phyloP scores from a whole-genome alignment of 2,888 invertebrate genomes.

The Ischnus inquisitorius region DNA sequence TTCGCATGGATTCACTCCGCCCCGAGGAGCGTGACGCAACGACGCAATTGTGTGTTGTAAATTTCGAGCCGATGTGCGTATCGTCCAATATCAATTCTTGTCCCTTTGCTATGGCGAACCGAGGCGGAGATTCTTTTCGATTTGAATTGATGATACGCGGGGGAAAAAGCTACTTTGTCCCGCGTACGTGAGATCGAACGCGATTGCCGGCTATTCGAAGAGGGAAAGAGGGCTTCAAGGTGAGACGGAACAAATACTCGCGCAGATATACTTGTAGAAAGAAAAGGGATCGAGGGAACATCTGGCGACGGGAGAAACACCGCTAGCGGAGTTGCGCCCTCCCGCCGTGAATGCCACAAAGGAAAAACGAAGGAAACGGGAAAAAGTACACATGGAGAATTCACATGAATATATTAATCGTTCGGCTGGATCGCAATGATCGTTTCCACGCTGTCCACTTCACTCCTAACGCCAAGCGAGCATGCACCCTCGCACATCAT shows the following conservation, averaged over 20 bases:
- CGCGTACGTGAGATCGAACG: slow-evolving; percentile 28
- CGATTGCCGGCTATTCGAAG: slow-evolving; percentile 31
- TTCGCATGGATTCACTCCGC: background rate
- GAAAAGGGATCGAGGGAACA: background rate
- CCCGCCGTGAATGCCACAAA: background rate
- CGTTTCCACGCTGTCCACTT: background rate
- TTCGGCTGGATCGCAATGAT: background rate
- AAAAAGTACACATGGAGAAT: background rate
- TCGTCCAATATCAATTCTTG: slow-evolving; percentile 26
- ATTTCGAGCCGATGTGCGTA: slow-evolving; percentile 26
- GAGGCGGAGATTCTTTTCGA: background rate
- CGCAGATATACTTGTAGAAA: background rate
- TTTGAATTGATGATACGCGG: background rate
- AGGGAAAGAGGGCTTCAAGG: background rate
- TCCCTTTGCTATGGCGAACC: background rate
- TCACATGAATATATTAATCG: background rate
- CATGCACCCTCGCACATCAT: background rate
- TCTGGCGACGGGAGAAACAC: background rate
- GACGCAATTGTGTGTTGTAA: slow-evolving; percentile 26
- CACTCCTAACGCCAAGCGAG: background rate
- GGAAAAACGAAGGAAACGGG: background rate
- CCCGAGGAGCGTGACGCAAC: slow-evolving; percentile 37
- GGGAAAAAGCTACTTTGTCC: background rate
- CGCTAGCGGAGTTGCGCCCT: background rate
- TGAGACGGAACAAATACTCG: background rate